phyloP scores from a whole-genome alignment of 2,113 vertebrate species.

The Varanus komodoensis region DNA sequence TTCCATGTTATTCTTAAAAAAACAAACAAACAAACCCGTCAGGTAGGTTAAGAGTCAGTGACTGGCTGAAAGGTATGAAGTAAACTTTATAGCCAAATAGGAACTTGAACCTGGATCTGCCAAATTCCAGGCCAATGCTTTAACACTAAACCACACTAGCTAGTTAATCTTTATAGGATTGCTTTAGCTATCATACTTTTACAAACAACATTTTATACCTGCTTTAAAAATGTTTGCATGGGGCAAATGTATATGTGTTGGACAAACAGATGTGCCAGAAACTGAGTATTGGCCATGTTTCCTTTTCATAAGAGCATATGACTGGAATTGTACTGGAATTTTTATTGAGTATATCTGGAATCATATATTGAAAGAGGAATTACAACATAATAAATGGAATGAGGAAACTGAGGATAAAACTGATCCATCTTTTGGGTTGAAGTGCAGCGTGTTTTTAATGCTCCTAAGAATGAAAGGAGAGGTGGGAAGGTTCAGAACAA shows the following conservation, averaged over 20 bases:
- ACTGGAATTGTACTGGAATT: not conserved
- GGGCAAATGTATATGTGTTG: not conserved
- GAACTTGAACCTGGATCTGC: too few species aligned
- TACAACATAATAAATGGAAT: conserved; percentile 43
- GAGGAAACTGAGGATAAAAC: conserved; percentile 35
- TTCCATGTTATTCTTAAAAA: too few species aligned
- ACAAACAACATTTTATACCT: not conserved
- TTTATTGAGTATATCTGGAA: not conserved
- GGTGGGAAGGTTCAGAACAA: conserved; percentile 42
- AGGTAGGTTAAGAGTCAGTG: too few species aligned
- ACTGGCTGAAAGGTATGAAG: too few species aligned
- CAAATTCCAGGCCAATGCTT: too few species aligned
- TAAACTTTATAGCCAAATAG: too few species aligned
- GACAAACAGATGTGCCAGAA: not conserved
- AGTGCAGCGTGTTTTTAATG: conserved; percentile 34
- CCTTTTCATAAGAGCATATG: not conserved
- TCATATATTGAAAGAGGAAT: not conserved
- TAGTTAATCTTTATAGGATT: not conserved
- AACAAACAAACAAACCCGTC: too few species aligned
- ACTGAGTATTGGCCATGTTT: not conserved
- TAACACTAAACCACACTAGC: too few species aligned
- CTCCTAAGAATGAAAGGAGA: not conserved
- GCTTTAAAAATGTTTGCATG: not conserved
- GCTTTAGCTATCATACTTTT: not conserved
- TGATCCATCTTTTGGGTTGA: conserved; percentile 51